Evolutionary conservation across 53 echinoderm and acorn worm genomes (phyloP).

Genomic region (Holothuria scabra): DNA sequence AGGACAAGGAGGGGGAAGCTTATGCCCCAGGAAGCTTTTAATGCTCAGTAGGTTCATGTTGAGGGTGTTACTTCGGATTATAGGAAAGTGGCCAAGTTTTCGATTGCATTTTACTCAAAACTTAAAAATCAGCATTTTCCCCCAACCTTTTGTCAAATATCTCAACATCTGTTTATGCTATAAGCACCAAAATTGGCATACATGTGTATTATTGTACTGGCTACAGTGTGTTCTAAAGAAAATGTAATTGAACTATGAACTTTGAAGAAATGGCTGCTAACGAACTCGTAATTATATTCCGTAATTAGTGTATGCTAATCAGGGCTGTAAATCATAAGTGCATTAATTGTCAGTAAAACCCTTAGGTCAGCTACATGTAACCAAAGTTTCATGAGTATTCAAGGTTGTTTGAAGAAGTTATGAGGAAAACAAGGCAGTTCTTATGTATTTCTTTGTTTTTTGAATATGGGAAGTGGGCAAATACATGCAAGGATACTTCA

Average conservation of each 20-base stretch:
- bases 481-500: no score
- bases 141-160: neutral
- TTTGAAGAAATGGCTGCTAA: neutral
- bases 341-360: no score
- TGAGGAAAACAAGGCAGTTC: neutral
- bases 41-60: neutral
- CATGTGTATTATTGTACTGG: neutral
- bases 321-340: no score
- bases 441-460: constrained; percentile 16
- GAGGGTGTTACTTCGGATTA: neutral
- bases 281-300: no score
- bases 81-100: no score
- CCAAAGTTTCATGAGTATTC: neutral
- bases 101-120: no score
- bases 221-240: neutral
- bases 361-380: no score
- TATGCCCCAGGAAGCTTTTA: neutral
- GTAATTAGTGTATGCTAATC: no score
- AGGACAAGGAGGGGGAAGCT: neutral
- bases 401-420: constrained; percentile 1
- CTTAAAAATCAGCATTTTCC: neutral
- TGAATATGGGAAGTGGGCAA: neutral
- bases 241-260: neutral
- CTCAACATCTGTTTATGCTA: neutral
- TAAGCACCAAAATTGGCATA: neutral